A percentile compares a stretch with the other conserved stretches of the same genome.
Conservation (phyloP, 1,140 invertebrate genomes). For the Zaprionus nigranus region DNA sequence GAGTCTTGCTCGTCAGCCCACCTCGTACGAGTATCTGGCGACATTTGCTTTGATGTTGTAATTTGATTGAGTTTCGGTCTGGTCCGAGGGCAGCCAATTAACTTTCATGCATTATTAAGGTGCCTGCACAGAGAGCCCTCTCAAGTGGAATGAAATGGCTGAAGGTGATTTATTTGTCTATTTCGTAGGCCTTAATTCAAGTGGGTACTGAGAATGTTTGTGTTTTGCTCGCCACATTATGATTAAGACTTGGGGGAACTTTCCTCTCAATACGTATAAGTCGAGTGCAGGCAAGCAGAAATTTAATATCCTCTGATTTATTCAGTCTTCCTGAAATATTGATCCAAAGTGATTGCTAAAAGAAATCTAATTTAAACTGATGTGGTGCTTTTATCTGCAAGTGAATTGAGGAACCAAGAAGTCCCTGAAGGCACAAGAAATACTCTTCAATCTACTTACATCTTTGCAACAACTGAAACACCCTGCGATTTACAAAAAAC, state of each 20-base stretch:
- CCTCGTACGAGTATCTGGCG: slow-evolving; percentile 49
- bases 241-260: background rate
- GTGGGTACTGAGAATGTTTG: background rate
- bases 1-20: background rate
- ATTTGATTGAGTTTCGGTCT: slow-evolving; percentile 68
- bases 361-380: background rate
- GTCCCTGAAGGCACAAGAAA: background rate
- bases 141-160: slow-evolving; percentile 6
- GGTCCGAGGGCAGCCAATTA: slow-evolving; percentile 13
- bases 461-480: slow-evolving; percentile 20
- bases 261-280: background rate
- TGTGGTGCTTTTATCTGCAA: background rate
- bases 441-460: background rate
- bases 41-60: slow-evolving; percentile 76
- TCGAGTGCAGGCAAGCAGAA: background rate
- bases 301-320: slow-evolving; percentile 5
- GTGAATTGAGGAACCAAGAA: background rate
- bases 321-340: background rate
- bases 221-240: background rate
- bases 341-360: background rate
- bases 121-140: background rate
- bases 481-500: slow-evolving; percentile 53
- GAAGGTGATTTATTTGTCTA: slow-evolving; percentile 10
- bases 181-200: background rate
- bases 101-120: slow-evolving; percentile 20